A percentile compares a stretch with the other conserved stretches of the same genome.
Evolutionary conservation across 2,797 vertebrate species (phyloP).

Genomic region (Myotis planiceps): DNA sequence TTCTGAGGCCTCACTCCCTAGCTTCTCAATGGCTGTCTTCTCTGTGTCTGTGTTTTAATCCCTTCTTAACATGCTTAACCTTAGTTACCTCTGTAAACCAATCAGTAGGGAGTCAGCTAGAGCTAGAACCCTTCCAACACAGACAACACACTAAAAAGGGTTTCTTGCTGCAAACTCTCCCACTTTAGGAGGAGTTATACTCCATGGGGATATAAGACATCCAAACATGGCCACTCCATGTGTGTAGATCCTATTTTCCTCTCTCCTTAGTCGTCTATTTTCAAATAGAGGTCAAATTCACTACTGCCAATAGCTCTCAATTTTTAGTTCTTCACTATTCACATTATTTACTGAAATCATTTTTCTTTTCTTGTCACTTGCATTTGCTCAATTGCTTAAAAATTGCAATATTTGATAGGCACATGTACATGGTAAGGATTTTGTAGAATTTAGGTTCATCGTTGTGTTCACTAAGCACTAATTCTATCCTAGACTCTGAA

Average conservation of each 20-base stretch:
- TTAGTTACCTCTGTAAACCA: not conserved
- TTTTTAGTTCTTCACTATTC: constrained; percentile 18
- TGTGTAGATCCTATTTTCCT: not conserved
- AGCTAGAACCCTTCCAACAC: not conserved
- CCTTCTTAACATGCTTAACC: not conserved
- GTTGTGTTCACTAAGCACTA: not conserved
- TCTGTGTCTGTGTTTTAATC: not conserved
- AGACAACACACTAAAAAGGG: not conserved
- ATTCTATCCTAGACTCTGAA: constrained; percentile 4
- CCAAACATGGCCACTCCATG: not conserved
- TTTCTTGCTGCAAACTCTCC: not conserved
- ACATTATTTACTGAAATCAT: not conserved
- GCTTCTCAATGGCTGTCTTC: not conserved
- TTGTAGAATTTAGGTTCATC: not conserved
- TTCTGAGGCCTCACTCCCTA: not conserved
- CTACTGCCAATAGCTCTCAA: not conserved
- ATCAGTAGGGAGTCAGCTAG: not conserved
- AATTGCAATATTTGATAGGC: not conserved
- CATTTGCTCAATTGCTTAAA: constrained; percentile 1
- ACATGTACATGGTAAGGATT: not conserved
- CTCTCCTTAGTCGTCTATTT: not conserved
- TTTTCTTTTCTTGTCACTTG: not conserved
- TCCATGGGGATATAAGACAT: not conserved
- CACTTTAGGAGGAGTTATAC: not conserved
- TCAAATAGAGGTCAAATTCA: constrained; percentile 20